A percentile compares a stretch with the other conserved stretches of the same genome.
Evolutionary conservation across 1,140 invertebrate genomes (phyloP).

Genomic region (Zaprionus gabonicus): DNA sequence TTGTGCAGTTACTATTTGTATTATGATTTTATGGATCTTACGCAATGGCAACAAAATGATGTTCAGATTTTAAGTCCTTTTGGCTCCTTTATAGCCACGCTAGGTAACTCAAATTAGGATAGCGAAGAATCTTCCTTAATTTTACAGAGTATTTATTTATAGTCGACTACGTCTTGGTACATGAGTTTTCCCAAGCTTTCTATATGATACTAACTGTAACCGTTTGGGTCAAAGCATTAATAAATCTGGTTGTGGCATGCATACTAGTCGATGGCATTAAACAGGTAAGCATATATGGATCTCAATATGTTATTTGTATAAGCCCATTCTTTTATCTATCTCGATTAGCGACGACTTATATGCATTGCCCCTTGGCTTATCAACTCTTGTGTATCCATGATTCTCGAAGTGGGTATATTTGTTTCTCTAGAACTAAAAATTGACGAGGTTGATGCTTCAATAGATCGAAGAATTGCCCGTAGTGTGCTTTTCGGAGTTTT

Average conservation of each 20-base stretch:
- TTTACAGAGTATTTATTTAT: conserved; percentile 1
- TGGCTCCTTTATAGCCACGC: conserved; percentile 61
- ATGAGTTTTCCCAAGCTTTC: conserved; percentile 79
- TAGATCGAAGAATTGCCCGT: conserved; percentile 75
- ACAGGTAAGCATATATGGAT: conserved; percentile 52
- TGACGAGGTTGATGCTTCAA: conserved; percentile 75
- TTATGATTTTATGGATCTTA: conserved; percentile 68
- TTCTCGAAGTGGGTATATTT: conserved; percentile 71
- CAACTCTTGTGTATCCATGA: conserved; percentile 69
- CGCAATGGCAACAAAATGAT: conserved; percentile 68
- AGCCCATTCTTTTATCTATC: neutral
- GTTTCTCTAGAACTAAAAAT: conserved; percentile 76
- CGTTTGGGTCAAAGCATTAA: conserved; percentile 78
- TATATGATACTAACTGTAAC: conserved; percentile 79
- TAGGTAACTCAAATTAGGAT: conserved; percentile 49
- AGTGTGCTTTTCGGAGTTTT: conserved; percentile 78
- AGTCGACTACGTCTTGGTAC: conserved; percentile 77
- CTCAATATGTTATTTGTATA: neutral
- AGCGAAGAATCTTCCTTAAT: neutral
- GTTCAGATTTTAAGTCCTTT: conserved; percentile 69
- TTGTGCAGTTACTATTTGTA: conserved; percentile 74
- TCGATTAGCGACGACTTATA: conserved; percentile 70
- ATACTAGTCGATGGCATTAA: conserved; percentile 80
- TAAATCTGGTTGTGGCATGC: conserved; percentile 75
- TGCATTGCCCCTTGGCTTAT: conserved; percentile 82